phyloP scores from a whole-genome alignment of 2,797 vertebrate species.

The Apogon hyalosoma region DNA sequence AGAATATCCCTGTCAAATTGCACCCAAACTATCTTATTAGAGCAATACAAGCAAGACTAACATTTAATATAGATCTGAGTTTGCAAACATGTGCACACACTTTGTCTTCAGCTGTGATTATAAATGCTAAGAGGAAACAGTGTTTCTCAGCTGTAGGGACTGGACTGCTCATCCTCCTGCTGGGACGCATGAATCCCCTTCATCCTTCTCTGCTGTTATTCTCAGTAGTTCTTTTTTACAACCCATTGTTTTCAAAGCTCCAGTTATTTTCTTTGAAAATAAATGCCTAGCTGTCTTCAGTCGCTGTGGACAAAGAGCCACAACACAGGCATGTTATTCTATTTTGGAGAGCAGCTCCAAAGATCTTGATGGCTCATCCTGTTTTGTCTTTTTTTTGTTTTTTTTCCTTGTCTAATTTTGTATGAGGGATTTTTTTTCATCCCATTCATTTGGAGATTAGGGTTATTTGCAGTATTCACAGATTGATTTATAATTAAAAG shows the following conservation, averaged over 20 bases:
- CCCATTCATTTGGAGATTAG: conserved; percentile 40
- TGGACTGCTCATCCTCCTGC: conserved; percentile 55
- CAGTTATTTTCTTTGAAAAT: conserved; percentile 73
- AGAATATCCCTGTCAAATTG: too few relatives aligned
- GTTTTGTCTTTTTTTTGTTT: conserved; percentile 14
- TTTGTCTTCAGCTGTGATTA: background rate
- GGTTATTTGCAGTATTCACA: conserved; percentile 13
- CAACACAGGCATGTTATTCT: conserved; percentile 36
- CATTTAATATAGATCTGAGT: background rate
- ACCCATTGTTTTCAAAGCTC: conserved; percentile 74
- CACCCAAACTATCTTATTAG: background rate
- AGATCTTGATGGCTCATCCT: conserved; percentile 37
- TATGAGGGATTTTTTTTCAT: conserved; percentile 3
- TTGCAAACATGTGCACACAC: conserved; percentile 4
- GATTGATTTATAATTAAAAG: conserved; percentile 29
- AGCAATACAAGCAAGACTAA: background rate
- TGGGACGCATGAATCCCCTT: conserved; percentile 55
- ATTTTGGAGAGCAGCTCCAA: conserved; percentile 44
- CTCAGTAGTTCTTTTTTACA: conserved; percentile 50
- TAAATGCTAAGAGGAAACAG: conserved; percentile 6
- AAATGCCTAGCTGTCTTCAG: conserved; percentile 47
- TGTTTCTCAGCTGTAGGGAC: conserved; percentile 48
- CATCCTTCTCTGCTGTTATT: conserved; percentile 67
- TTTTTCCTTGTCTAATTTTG: conserved; percentile 14
- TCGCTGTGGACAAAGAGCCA: conserved; percentile 50